Conservation (phyloP, 2,888 invertebrate species). For the Micropterix aruncella region DNA sequence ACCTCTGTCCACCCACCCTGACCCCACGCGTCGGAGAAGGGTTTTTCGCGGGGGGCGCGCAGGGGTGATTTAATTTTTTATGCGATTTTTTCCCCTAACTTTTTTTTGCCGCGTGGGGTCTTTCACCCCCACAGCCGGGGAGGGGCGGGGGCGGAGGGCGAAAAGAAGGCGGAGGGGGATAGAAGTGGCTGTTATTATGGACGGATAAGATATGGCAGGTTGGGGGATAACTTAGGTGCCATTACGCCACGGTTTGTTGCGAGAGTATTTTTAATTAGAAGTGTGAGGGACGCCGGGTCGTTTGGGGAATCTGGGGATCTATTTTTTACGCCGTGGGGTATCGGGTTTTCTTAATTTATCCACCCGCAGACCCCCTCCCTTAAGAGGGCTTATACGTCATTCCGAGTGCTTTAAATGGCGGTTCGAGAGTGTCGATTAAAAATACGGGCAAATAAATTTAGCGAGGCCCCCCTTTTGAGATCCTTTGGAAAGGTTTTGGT, state of each 20-base stretch:
- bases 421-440: not conserved
- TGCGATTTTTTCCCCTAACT: slow-evolving; percentile 27
- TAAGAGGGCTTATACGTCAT: not conserved
- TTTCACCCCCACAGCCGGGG: slow-evolving; percentile 1
- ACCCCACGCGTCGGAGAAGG: not conserved
- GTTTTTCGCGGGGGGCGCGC: slow-evolving; percentile 2
- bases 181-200: not conserved
- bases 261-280: slow-evolving; percentile 17
- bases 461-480: too few relatives aligned
- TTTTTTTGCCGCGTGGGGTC: slow-evolving; percentile 19
- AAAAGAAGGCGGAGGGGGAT: slow-evolving; percentile 11
- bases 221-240: slow-evolving; percentile 22
- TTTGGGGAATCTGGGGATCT: not conserved
- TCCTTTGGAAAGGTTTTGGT: too few relatives aligned
- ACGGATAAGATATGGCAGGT: not conserved
- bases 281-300: slow-evolving; percentile 3
- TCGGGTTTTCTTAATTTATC: not conserved
- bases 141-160: slow-evolving; percentile 15
- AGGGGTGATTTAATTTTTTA: slow-evolving; percentile 37
- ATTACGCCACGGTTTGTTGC: slow-evolving; percentile 44
- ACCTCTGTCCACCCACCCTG: not conserved
- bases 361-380: not conserved
- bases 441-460: too few relatives aligned
- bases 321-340: not conserved
- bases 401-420: not conserved